Percentiles rank a stretch among this genome's conserved stretches.
phyloP scores from a whole-genome alignment of 2,797 vertebrate genomes.

The Mormyrops attenuatus region DNA sequence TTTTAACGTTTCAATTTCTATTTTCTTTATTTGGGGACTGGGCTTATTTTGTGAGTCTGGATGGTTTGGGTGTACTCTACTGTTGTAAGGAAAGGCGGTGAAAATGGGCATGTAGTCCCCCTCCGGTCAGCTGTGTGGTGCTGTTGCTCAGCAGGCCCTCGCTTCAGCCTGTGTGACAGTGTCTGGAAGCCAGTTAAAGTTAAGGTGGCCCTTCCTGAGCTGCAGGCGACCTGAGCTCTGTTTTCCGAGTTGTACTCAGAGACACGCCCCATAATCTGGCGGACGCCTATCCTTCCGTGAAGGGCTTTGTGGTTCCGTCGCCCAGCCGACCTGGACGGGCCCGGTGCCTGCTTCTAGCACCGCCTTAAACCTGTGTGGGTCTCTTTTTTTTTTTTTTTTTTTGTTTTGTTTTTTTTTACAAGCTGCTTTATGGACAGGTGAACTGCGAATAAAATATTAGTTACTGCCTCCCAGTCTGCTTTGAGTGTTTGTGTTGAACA shows the following conservation, averaged over 20 bases:
- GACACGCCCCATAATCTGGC: conserved; percentile 16
- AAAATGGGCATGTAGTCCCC: background rate
- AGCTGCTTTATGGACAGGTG: background rate
- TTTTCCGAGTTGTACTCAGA: conserved; percentile 16
- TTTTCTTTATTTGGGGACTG: conserved; percentile 14
- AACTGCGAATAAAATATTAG: background rate
- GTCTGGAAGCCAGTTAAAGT: background rate
- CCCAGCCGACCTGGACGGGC: background rate
- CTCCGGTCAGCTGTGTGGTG: background rate
- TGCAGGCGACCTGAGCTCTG: background rate
- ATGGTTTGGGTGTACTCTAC: background rate
- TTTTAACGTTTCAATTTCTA: conserved; percentile 32
- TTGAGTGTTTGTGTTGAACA: background rate
- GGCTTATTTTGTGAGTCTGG: background rate
- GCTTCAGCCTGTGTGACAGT: background rate
- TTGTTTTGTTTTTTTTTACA: background rate
- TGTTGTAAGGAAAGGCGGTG: background rate
- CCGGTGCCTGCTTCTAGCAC: background rate
- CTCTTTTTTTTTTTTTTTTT: background rate
- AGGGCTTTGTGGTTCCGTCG: conserved; percentile 51
- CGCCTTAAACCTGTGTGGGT: background rate
- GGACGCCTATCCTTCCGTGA: conserved; percentile 66
- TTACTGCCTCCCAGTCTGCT: background rate
- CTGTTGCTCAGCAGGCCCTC: background rate
- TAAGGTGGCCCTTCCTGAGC: background rate